Percentiles rank a stretch among this genome's conserved stretches.
phyloP scores from a whole-genome alignment of 2,113 vertebrate species.

The Genyomyrus donnyi region DNA sequence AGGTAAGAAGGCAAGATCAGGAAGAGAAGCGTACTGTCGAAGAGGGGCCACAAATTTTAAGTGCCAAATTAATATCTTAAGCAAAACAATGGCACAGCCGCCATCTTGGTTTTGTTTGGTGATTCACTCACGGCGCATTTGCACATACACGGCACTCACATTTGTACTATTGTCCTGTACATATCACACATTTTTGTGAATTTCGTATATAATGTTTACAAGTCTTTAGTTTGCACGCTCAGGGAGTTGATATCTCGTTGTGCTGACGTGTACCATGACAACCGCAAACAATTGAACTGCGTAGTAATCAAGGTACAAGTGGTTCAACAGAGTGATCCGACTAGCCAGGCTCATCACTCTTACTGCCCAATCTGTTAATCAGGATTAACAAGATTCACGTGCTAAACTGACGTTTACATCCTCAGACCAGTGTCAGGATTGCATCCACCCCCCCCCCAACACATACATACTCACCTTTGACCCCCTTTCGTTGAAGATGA shows the following conservation, averaged over 20 bases:
- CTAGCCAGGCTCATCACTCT: background rate
- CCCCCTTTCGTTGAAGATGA: slow-evolving; percentile 98
- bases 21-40: background rate
- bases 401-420: background rate
- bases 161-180: background rate
- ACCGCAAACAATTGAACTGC: background rate
- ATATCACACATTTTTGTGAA: background rate
- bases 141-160: background rate
- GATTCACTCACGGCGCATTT: background rate
- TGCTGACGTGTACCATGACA: background rate
- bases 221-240: background rate
- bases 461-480: slow-evolving; percentile 79
- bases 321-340: background rate
- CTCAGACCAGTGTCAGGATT: background rate
- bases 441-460: background rate
- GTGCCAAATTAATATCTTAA: background rate
- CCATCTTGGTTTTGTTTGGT: background rate
- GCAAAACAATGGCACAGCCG: background rate
- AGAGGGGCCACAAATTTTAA: background rate
- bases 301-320: background rate
- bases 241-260: background rate
- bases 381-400: background rate
- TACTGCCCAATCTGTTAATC: background rate
- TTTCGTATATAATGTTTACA: background rate
- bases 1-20: background rate